A percentile compares a stretch with the other conserved stretches of the same genome.
Conservation (phyloP, 2,888 invertebrate genomes). For the Himalopsyche anomala region DNA sequence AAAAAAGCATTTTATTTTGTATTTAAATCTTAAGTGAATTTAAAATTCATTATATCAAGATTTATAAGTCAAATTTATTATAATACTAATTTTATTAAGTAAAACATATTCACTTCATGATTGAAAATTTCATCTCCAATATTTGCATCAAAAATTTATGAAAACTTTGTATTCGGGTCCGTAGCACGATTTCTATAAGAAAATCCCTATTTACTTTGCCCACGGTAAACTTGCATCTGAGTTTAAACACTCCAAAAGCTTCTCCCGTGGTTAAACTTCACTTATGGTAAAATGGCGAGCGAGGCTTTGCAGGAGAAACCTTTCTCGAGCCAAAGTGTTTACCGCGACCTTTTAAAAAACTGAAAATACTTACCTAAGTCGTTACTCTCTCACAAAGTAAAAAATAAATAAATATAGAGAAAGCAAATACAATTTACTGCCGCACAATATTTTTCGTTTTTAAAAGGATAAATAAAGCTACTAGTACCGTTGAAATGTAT, state of each 20-base stretch:
- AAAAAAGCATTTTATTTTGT: too few species aligned
- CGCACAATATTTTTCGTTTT: conserved; percentile 48
- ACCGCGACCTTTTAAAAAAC: conserved; percentile 60
- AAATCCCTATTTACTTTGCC: conserved; percentile 42
- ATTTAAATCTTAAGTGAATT: too few species aligned
- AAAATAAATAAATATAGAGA: conserved; percentile 27
- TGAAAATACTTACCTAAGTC: conserved; percentile 45
- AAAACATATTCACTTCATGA: too few species aligned
- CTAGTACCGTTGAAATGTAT: conserved; percentile 49
- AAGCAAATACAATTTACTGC: conserved; percentile 53
- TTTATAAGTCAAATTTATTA: too few species aligned
- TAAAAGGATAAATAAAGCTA: conserved; percentile 37
- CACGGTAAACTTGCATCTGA: conserved; percentile 57
- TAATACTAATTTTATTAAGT: too few species aligned
- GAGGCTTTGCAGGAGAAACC: conserved; percentile 49
- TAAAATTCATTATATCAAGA: too few species aligned
- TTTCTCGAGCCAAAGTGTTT: conserved; percentile 58
- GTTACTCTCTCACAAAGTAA: conserved; percentile 46
- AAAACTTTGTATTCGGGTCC: neutral
- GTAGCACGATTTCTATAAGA: conserved; percentile 11
- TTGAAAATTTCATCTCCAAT: neutral
- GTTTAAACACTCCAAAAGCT: conserved; percentile 60
- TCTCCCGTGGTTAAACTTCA: conserved; percentile 61
- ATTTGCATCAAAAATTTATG: neutral
- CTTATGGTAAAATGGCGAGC: conserved; percentile 60